These are phyloP conservation scores for Monochamus saltuarius DNA, from an alignment of 1,140 invertebrate genomes.

Conservation along the genomic window DNA sequence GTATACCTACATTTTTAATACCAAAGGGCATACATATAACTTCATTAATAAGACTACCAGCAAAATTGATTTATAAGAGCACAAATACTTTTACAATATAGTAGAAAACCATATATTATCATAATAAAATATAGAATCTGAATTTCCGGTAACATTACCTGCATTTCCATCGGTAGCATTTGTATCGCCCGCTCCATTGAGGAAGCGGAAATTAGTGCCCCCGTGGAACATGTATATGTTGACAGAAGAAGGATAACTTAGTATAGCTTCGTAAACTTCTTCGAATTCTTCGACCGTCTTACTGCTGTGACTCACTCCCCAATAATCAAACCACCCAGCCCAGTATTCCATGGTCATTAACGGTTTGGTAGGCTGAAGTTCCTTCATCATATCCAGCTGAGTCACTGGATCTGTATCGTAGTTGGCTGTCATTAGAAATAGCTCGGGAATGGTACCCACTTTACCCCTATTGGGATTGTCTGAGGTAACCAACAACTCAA, in stretches of 20 bases:
- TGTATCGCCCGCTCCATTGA: slow-evolving; percentile 13
- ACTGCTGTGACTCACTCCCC: slow-evolving; percentile 37
- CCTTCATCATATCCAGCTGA: slow-evolving; percentile 49
- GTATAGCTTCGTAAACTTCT: slow-evolving; percentile 34
- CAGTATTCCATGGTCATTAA: slow-evolving; percentile 66
- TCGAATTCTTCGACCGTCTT: slow-evolving; percentile 26
- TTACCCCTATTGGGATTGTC: slow-evolving; percentile 47
- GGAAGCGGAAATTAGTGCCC: slow-evolving; percentile 39
- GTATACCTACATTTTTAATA: no score
- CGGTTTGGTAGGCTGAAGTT: slow-evolving; percentile 58
- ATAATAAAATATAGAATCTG: no score
- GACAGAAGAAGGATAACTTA: slow-evolving; percentile 54
- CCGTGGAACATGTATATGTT: slow-evolving; percentile 73
- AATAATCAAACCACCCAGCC: slow-evolving; percentile 65
- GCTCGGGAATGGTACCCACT: slow-evolving; percentile 22
- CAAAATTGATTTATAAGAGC: no score
- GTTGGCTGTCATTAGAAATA: slow-evolving; percentile 47
- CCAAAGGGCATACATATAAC: no score
- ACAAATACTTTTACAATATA: no score
- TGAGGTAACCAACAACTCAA: slow-evolving; percentile 57
- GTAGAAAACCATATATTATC: no score
- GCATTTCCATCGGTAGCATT: background rate
- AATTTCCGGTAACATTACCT: background rate
- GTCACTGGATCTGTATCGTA: slow-evolving; percentile 52
- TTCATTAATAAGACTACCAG: no score